Evolutionary conservation across 1,140 invertebrate genomes (phyloP), one percentile per base, ranked within the genome.

Genomic region (Helicoverpa armigera): DNA sequence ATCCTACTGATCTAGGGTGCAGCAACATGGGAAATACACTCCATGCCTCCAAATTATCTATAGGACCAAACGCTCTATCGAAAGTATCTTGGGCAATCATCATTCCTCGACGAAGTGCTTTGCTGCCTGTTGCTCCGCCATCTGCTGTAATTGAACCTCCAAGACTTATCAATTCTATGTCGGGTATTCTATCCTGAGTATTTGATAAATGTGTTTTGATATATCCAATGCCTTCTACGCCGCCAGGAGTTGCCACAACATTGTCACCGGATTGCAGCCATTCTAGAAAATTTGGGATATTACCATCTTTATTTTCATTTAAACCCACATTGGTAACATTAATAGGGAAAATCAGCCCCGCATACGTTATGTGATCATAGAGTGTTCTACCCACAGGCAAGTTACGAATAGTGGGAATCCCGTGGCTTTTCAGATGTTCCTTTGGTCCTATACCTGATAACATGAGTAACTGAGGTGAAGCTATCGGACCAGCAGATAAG

Each of bases 381-480:
- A 98, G 95, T 90, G 98, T 98, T 67, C 96, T 88, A 0, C 97
- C 97, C 2, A 98, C 97, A 0, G 96, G 96, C 5, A 97, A 90
- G 86, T 97, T 95, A 70, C 93, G 58, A 3, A 96, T 82, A 0
- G 95, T 85, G 1, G 93, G 79, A 9, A 97, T 96, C 14, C 91
- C 93, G 4, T 94, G 81, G 43, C 88, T 84, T 75, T 90, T 75
- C 5, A 95, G 74, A 73, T 95, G 93, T 48, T 85, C 63, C 90
- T 93, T 89, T 84, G 92, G 90, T 79, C 96, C 92, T 81, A 95
- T 85, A 80, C 95, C 88, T 82, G 96, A 92, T 83, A 94, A 82
- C 92, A 95, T 93, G 78, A 95, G 92, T 82, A 95, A 82, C 84
- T 96, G 95, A 5, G 96, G 96, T 0, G 96, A 94, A 13, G 93